Conservation (phyloP, 2,113 vertebrate species). For the Rhinichthys klamathensis region DNA sequence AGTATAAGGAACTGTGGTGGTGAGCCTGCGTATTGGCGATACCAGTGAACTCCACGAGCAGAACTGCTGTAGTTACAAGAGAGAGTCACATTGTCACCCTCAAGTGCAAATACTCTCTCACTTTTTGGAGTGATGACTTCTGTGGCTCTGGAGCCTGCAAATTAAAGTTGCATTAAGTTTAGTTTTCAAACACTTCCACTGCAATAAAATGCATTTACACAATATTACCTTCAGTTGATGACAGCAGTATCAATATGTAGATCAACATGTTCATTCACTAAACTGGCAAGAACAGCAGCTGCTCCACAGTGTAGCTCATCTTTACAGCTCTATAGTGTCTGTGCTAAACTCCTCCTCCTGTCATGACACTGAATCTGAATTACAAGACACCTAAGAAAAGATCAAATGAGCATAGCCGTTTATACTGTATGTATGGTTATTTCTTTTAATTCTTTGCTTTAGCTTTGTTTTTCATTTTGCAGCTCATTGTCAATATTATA, state of each 20-base stretch:
- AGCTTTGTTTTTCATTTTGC: too few species aligned
- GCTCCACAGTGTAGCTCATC: background rate
- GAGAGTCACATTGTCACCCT: background rate
- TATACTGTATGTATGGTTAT: background rate
- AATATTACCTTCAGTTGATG: background rate
- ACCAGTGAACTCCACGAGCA: slow-evolving; percentile 30
- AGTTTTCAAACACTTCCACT: background rate
- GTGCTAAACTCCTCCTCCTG: background rate
- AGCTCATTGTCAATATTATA: too few species aligned
- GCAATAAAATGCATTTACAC: background rate
- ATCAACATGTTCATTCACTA: background rate
- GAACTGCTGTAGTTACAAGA: slow-evolving; percentile 24
- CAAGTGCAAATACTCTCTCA: background rate
- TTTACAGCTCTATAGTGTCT: background rate
- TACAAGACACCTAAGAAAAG: background rate
- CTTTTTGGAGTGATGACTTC: background rate
- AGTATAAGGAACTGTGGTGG: background rate
- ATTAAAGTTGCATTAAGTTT: background rate
- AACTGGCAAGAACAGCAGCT: background rate
- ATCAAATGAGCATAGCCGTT: background rate
- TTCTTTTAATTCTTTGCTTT: background rate
- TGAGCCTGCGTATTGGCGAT: background rate
- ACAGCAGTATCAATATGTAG: background rate
- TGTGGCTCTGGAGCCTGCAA: background rate
- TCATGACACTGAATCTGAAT: background rate